A percentile compares a stretch with the other conserved stretches of the same genome.
Conservation (phyloP, 92 coral and sea anemone species). For the Siderastrea siderea region DNA sequence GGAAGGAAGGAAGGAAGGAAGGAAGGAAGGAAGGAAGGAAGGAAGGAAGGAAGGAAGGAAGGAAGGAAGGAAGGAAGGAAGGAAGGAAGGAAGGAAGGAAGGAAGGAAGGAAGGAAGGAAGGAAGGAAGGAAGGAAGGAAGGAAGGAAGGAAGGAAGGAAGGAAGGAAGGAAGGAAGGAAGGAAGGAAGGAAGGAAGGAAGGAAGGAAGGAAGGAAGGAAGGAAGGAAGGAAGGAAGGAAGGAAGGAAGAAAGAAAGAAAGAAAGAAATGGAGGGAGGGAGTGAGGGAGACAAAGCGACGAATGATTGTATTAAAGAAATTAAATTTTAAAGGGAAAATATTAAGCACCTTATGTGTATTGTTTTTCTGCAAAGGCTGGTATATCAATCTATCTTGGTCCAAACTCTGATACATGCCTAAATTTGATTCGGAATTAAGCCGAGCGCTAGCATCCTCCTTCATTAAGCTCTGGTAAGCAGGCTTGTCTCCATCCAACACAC, state of each 20-base stretch:
- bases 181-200: not conserved
- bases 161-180: not conserved
- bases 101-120: not conserved
- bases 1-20: not conserved
- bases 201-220: not conserved
- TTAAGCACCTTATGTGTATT: not conserved
- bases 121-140: no score
- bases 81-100: not conserved
- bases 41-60: no score
- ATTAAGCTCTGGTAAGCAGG: slow-evolving; percentile 7
- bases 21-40: no score
- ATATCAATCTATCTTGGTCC: slow-evolving; percentile 16
- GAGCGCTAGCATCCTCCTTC: not conserved
- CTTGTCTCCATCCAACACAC: not conserved
- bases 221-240: not conserved
- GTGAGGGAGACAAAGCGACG: not conserved
- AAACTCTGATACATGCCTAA: slow-evolving; percentile 23
- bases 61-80: not conserved
- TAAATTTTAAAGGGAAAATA: not conserved
- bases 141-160: no score
- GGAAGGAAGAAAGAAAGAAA: not conserved
- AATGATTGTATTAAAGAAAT: not conserved
- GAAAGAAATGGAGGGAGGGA: no score
- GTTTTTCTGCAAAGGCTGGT: slow-evolving; percentile 26
- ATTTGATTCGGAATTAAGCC: not conserved